Percentiles rank a stretch among this genome's conserved stretches.
These are phyloP conservation scores for Temnothorax ravouxi DNA, from an alignment of 2,888 invertebrate genomes.

Conservation along the genomic window DNA sequence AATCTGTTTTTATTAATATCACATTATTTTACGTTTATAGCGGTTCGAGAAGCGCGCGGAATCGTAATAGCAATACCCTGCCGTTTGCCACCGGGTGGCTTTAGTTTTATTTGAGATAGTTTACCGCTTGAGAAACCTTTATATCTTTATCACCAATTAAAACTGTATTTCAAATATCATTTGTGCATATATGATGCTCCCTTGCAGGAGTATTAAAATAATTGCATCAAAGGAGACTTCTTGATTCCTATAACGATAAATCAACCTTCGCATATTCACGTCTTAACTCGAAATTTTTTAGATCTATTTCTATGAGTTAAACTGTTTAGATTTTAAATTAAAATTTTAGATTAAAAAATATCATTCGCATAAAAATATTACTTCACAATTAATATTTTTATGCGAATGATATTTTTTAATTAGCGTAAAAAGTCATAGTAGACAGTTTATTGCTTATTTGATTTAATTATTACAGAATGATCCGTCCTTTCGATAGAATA, in stretches of 20 bases:
- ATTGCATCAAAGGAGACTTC: background rate
- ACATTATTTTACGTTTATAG: constrained; percentile 53
- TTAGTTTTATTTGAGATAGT: constrained; percentile 20
- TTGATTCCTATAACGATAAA: background rate
- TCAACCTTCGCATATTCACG: background rate
- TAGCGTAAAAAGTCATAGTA: background rate
- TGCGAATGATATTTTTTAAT: background rate
- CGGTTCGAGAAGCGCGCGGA: constrained; percentile 52
- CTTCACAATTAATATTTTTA: background rate
- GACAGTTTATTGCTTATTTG: background rate
- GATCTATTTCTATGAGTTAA: background rate
- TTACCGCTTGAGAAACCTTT: constrained; percentile 4
- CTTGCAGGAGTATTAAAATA: background rate
- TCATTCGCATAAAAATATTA: too few species aligned
- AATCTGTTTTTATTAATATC: constrained; percentile 64
- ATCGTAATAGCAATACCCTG: constrained; percentile 39
- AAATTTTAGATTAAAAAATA: too few species aligned
- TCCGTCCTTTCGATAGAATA: background rate
- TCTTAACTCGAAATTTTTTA: background rate
- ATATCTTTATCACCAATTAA: constrained; percentile 31
- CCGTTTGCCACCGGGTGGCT: constrained; percentile 26
- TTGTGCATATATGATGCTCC: background rate
- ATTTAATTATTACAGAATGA: background rate
- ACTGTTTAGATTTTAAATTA: background rate
- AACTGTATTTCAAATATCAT: constrained; percentile 32